Conservation (phyloP, 2,113 vertebrate genomes). For the Lepus timidus region DNA sequence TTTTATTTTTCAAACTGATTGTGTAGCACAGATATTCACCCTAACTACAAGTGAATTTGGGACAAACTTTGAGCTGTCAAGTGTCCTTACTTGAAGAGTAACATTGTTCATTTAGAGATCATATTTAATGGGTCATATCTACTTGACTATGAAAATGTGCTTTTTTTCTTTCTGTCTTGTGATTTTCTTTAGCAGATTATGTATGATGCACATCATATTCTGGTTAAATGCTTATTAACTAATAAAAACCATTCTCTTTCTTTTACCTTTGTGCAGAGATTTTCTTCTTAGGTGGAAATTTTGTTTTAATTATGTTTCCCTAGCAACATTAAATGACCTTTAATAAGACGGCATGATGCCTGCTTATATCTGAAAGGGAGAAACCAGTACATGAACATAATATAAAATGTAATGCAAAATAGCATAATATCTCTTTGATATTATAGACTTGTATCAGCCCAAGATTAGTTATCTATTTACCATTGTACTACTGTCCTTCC, state of each 20-base stretch:
- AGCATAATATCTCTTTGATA: background rate
- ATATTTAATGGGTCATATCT: background rate
- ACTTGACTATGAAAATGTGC: background rate
- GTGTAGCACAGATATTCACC: background rate
- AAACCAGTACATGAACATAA: background rate
- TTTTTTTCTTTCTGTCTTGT: background rate
- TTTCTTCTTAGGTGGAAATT: background rate
- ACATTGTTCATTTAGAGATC: background rate
- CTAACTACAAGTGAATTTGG: background rate
- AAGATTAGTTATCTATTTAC: background rate
- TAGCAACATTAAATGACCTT: background rate
- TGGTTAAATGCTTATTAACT: background rate
- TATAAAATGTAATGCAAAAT: background rate
- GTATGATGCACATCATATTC: background rate
- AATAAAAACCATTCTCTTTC: background rate
- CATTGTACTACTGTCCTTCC: background rate
- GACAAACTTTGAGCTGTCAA: background rate
- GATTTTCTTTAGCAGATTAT: background rate
- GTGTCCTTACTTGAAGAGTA: background rate
- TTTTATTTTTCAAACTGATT: slow-evolving; percentile 24
- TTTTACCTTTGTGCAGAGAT: background rate
- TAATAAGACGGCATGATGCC: background rate
- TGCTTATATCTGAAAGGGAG: background rate
- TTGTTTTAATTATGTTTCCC: background rate
- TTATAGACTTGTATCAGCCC: background rate